Evolutionary conservation across 2,797 vertebrate species (phyloP).

Genomic region (Megaceryle alcyon): DNA sequence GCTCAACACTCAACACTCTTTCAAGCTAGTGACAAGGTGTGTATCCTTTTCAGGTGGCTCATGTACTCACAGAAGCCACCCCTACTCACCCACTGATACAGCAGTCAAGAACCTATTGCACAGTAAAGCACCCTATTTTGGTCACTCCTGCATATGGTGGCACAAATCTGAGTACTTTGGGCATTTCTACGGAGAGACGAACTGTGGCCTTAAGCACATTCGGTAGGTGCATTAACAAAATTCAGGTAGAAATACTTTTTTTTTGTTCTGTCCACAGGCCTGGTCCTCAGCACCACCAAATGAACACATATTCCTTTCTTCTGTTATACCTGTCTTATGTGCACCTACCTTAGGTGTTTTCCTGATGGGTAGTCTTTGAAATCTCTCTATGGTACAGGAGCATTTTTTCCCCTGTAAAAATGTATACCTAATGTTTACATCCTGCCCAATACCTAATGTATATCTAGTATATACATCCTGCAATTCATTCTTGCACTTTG

Average conservation of each 20-base stretch:
- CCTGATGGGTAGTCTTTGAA: background rate
- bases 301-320: background rate
- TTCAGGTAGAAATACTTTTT: background rate
- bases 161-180: background rate
- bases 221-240: background rate
- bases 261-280: background rate
- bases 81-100: rapidly evolving
- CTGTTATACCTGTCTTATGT: background rate
- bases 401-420: background rate
- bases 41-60: rapidly evolving
- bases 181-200: background rate
- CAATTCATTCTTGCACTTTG: background rate
- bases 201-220: rapidly evolving
- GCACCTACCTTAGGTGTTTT: rapidly evolving
- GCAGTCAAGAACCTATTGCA: background rate
- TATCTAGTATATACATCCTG: rapidly evolving
- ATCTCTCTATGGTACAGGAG: background rate
- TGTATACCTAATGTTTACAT: background rate
- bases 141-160: rapidly evolving
- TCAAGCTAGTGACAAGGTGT: background rate
- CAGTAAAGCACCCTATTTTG: background rate
- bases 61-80: rapidly evolving
- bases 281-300: background rate
- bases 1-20: background rate
- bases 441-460: background rate